These are phyloP conservation scores for Ceratina japonica DNA, from an alignment of 1,140 invertebrate genomes.

Conservation along the genomic window DNA sequence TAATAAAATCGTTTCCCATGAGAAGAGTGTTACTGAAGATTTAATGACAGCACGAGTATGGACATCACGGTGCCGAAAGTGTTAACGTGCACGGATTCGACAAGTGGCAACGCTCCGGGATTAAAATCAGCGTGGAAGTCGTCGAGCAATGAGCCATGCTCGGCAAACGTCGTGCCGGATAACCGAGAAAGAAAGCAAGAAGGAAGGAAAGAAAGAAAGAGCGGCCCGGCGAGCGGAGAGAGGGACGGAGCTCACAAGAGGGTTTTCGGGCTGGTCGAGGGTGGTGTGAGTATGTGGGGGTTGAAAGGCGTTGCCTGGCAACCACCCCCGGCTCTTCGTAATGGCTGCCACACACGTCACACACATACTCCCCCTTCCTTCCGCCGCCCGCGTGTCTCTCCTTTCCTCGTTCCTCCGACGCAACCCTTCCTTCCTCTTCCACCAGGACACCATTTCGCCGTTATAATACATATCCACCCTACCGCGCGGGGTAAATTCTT, in stretches of 20 bases:
- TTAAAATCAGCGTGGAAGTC: conserved; percentile 59
- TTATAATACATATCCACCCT: conserved; percentile 68
- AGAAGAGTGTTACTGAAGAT: no score
- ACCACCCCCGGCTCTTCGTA: conserved; percentile 75
- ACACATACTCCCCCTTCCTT: conserved; percentile 68
- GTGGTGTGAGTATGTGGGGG: conserved; percentile 79
- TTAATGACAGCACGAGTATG: no score
- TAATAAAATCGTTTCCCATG: no score
- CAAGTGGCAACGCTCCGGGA: conserved; percentile 17
- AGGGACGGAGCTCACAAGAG: conserved; percentile 41
- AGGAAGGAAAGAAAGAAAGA: conserved; percentile 55
- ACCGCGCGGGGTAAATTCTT: conserved; percentile 72
- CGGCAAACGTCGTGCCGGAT: conserved; percentile 68
- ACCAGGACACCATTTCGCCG: conserved; percentile 46
- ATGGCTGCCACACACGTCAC: conserved; percentile 79
- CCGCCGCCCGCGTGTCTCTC: conserved; percentile 34
- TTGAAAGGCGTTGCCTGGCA: conserved; percentile 78
- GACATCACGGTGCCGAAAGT: no score
- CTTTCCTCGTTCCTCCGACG: background rate
- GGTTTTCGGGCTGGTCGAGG: conserved; percentile 74
- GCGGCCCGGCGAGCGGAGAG: conserved; percentile 50
- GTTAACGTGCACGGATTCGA: no score
- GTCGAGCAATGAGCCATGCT: conserved; percentile 71
- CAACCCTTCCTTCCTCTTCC: conserved; percentile 27
- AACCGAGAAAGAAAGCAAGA: conserved; percentile 31